phyloP scores from a whole-genome alignment of 2,113 vertebrate species.

The Chrysemys picta region DNA sequence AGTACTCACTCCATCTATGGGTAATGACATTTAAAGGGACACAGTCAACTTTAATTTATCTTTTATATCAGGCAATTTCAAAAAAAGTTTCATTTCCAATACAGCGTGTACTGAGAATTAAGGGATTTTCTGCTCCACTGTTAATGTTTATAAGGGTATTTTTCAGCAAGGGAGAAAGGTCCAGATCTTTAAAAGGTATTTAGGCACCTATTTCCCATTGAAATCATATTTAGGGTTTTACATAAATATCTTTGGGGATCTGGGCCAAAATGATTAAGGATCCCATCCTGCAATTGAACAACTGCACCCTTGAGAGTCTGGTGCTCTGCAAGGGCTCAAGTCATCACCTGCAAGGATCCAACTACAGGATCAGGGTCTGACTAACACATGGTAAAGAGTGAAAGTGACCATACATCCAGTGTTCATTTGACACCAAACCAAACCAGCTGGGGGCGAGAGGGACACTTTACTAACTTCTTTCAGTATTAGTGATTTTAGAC shows the following conservation, averaged over 20 bases:
- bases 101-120: background rate
- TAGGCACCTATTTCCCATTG: background rate
- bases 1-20: background rate
- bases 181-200: background rate
- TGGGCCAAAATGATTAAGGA: background rate
- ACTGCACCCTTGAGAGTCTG: fast-evolving
- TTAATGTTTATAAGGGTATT: background rate
- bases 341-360: background rate
- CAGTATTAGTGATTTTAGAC: background rate
- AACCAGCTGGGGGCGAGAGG: background rate
- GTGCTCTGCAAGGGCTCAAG: background rate
- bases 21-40: background rate
- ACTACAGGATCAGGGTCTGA: background rate
- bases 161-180: background rate
- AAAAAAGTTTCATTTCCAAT: background rate
- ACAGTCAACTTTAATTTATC: background rate
- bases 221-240: background rate
- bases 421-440: background rate
- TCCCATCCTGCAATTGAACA: background rate
- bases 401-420: background rate
- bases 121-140: background rate
- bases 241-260: background rate
- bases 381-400: fast-evolving
- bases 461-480: background rate
- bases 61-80: fast-evolving